A percentile compares a stretch with the other conserved stretches of the same genome.
phyloP scores from a whole-genome alignment of 2,797 vertebrate species.

The Gallinago nigripennis region DNA sequence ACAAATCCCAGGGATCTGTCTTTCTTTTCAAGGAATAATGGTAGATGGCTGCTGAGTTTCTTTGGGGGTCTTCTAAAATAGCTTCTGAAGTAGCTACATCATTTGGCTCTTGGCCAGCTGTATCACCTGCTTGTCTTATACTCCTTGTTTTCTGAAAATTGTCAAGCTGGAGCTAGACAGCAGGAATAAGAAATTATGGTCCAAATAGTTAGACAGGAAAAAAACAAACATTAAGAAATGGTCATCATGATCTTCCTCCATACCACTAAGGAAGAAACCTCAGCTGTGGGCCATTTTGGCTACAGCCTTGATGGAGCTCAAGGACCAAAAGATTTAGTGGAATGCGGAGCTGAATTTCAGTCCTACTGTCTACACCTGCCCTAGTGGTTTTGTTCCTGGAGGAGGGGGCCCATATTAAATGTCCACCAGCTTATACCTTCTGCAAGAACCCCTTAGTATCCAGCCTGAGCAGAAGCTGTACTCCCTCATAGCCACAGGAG shows the following conservation, averaged over 20 bases:
- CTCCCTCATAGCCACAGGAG: accelerated
- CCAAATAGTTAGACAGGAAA: not conserved
- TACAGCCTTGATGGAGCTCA: not conserved
- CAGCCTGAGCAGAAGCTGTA: not conserved
- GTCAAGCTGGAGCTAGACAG: not conserved
- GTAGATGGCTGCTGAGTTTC: not conserved
- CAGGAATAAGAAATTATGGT: not conserved
- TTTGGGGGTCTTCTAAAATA: not conserved
- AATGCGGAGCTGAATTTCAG: not conserved
- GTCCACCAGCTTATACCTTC: not conserved
- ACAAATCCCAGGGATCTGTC: not conserved
- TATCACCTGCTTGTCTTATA: not conserved
- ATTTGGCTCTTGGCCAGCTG: not conserved
- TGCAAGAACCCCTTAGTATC: not conserved
- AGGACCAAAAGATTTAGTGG: not conserved
- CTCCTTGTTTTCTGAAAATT: not conserved
- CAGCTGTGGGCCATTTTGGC: not conserved
- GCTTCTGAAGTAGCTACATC: not conserved
- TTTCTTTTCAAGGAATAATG: not conserved
- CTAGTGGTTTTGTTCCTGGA: not conserved
- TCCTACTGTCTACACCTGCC: not conserved
- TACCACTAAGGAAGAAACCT: not conserved
- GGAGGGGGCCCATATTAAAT: not conserved
- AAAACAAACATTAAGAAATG: not conserved
- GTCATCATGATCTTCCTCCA: not conserved